Evolutionary conservation across 2,888 invertebrate genomes (phyloP), one percentile per base, ranked within the genome.

Genomic region (Bedellia somnulentella): DNA sequence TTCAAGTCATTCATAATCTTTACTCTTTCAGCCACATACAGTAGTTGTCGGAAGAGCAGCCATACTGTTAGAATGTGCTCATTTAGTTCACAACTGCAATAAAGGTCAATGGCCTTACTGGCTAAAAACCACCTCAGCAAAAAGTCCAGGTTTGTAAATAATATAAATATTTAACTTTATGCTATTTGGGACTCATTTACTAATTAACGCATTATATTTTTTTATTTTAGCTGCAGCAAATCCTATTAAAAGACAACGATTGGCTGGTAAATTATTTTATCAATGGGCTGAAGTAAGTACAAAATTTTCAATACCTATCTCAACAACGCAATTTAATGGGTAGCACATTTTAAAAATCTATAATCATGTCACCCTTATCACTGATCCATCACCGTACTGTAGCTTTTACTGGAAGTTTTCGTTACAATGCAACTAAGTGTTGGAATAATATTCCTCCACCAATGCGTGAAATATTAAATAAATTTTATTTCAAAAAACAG

Each of bases 101-200:
- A 92, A 93, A 53, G 97, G 97, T 0, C 93, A 95, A 44, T 99
- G 99, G 99, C 98, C 99, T 0, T 84, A 87, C 32, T 99, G 99
- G 97, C 90, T 97, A 82, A 94, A 94, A 61, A 83, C 92, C 5
- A 90, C 88, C 40, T 49, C 58, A 3, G 54, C 58, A 5, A 75
- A 75, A 50, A 60, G 55, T 37, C 52, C 61, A 18, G 52, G 73
- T 71, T 44, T 49, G 48, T 36, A 25, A n/a, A 22, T 29, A n/a
- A n/a, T n/a, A n/a, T 11, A 50, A 77, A 86, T 37, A 83, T n/a
- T n/a, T n/a, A n/a, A n/a, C n/a, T n/a, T n/a, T n/a, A n/a, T n/a
- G n/a, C n/a, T n/a, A n/a, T n/a, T n/a, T n/a, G n/a, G n/a, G n/a
- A n/a, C n/a, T n/a, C n/a, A n/a, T n/a, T n/a, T n/a, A n/a, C n/a